phyloP scores from a whole-genome alignment of 2,888 invertebrate species.

The Brachypalpus laphriformis region DNA sequence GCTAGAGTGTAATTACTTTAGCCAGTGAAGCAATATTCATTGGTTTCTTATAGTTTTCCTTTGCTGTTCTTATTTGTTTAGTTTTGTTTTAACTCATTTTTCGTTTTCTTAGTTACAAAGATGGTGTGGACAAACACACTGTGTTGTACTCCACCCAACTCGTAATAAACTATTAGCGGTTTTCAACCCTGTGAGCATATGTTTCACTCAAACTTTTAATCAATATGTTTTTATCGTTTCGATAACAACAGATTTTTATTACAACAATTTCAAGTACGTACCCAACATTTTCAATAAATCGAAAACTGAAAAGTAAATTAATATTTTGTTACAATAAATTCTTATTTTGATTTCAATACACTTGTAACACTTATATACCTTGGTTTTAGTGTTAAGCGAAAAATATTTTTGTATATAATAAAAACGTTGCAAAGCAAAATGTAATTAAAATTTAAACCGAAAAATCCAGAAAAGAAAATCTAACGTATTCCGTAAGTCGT shows the following conservation, averaged over 20 bases:
- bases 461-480: slow-evolving; percentile 12
- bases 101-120: too few relatives aligned
- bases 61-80: slow-evolving; percentile 11
- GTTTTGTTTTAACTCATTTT: too few relatives aligned
- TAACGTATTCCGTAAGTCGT: slow-evolving; percentile 27
- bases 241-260: neutral
- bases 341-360: neutral
- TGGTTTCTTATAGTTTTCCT: slow-evolving; percentile 49
- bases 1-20: slow-evolving; percentile 41
- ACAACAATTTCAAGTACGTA: neutral
- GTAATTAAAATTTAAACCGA: slow-evolving; percentile 50
- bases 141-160: neutral
- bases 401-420: slow-evolving; percentile 57
- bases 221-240: neutral
- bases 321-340: neutral
- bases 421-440: slow-evolving; percentile 37
- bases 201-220: neutral
- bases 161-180: neutral
- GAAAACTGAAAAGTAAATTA: neutral
- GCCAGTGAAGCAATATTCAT: slow-evolving; percentile 40
- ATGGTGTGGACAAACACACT: too few relatives aligned
- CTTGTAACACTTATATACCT: neutral
- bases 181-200: neutral
- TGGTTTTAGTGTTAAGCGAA: neutral
- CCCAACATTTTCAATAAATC: neutral